phyloP scores from a whole-genome alignment of 1,140 invertebrate genomes.

The Trichoplusia ni region DNA sequence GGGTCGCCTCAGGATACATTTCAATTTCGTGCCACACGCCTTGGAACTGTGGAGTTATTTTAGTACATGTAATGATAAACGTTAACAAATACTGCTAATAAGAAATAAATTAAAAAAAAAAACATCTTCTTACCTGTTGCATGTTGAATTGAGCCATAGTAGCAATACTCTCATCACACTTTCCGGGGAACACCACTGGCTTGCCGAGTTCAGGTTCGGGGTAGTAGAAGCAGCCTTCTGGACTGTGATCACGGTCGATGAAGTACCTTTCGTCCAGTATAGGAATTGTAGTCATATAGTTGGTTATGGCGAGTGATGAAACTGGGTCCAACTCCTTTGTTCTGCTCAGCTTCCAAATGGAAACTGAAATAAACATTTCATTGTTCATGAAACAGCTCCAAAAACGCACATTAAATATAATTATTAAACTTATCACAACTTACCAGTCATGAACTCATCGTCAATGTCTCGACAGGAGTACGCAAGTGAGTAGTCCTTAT shows the following conservation, averaged over 20 bases:
- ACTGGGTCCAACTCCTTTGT: constrained; percentile 39
- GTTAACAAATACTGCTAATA: no score
- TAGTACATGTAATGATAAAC: background rate
- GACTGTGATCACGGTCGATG: constrained; percentile 43
- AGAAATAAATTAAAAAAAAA: background rate
- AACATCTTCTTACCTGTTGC: constrained; percentile 36
- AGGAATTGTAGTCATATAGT: constrained; percentile 40
- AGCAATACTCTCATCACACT: constrained; percentile 54
- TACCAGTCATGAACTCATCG: constrained; percentile 35
- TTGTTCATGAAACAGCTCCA: no score
- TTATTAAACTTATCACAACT: no score
- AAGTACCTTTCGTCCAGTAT: constrained; percentile 58
- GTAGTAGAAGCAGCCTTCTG: constrained; percentile 63
- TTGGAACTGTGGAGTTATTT: constrained; percentile 47
- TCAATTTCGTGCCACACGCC: constrained; percentile 62
- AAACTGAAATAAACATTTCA: constrained; percentile 46
- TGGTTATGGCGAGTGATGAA: constrained; percentile 47
- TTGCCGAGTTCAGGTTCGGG: constrained; percentile 54
- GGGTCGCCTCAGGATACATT: constrained; percentile 57
- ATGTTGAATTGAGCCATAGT: constrained; percentile 56
- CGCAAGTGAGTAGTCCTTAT: constrained; percentile 58
- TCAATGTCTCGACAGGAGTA: constrained; percentile 61
- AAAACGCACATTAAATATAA: no score
- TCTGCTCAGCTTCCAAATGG: constrained; percentile 62
- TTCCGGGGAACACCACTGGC: constrained; percentile 62